Evolutionary conservation across 2,888 invertebrate species (phyloP).

Genomic region (Drosophila imparisetae): DNA sequence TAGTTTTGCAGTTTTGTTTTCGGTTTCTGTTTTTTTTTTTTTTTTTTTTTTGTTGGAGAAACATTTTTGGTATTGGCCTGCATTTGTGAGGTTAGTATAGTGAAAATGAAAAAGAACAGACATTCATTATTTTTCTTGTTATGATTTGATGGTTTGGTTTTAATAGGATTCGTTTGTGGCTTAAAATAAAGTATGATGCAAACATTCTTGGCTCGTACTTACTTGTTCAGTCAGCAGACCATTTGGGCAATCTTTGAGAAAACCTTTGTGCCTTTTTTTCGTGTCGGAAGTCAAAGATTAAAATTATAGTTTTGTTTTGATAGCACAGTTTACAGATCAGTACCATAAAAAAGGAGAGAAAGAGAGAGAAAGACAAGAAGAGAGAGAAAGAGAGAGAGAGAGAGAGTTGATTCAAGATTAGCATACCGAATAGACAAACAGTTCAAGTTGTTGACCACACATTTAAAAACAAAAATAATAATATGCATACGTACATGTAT

Average conservation of each 20-base stretch:
- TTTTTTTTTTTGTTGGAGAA: background rate
- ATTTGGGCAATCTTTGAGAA: slow-evolving; percentile 98
- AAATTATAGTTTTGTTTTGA: slow-evolving; percentile 29
- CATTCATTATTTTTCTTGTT: slow-evolving; percentile 5
- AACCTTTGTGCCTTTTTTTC: slow-evolving; percentile 95
- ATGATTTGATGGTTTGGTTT: slow-evolving; percentile 17
- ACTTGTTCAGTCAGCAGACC: slow-evolving; percentile 98
- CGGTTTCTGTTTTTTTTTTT: background rate
- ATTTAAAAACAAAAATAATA: background rate
- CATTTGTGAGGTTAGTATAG: slow-evolving; percentile 1
- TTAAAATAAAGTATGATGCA: slow-evolving; percentile 7
- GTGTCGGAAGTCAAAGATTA: slow-evolving; percentile 58
- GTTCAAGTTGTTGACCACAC: background rate
- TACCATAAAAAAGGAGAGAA: background rate
- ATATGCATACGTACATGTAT: background rate
- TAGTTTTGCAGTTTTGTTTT: slow-evolving; percentile 29
- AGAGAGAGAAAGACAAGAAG: background rate
- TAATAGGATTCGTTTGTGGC: slow-evolving; percentile 35
- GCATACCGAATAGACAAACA: background rate
- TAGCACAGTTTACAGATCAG: slow-evolving; percentile 39
- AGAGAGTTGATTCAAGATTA: background rate
- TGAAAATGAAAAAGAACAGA: slow-evolving; percentile 10
- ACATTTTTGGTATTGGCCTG: background rate
- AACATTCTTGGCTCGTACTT: slow-evolving; percentile 65
- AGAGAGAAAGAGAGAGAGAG: background rate